These are phyloP conservation scores for Sander vitreus DNA, from an alignment of 2,113 vertebrate species.

Conservation along the genomic window DNA sequence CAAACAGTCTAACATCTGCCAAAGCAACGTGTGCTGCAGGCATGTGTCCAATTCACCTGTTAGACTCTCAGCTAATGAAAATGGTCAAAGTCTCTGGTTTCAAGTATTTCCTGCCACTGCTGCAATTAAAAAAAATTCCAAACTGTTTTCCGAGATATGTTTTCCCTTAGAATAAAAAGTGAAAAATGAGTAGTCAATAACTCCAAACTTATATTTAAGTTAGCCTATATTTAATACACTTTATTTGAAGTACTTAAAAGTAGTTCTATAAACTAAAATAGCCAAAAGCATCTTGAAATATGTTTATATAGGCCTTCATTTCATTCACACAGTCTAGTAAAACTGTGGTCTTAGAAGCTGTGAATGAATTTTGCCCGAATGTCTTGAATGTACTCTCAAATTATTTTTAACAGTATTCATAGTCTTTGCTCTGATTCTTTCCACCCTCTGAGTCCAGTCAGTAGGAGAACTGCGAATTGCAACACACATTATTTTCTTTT, in stretches of 20 bases:
- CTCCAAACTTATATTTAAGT: background rate
- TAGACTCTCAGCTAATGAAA: slow-evolving; percentile 65
- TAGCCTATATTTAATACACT: background rate
- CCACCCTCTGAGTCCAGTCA: background rate
- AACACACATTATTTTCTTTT: slow-evolving; percentile 20
- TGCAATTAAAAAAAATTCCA: slow-evolving; percentile 50
- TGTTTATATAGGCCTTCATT: slow-evolving; percentile 37
- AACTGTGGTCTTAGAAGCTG: slow-evolving; percentile 46
- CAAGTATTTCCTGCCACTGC: slow-evolving; percentile 27
- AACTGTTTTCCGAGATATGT: slow-evolving; percentile 33
- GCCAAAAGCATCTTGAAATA: slow-evolving; percentile 45
- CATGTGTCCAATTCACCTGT: slow-evolving; percentile 75
- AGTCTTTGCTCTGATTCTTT: slow-evolving; percentile 14
- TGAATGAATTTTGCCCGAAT: slow-evolving; percentile 11
- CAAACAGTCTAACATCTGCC: slow-evolving; percentile 72
- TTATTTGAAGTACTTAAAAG: slow-evolving; percentile 10
- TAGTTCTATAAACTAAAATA: background rate
- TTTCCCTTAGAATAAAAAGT: background rate
- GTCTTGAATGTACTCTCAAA: slow-evolving; percentile 16
- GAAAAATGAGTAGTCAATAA: background rate
- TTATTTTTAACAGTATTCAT: slow-evolving; percentile 26
- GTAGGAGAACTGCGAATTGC: slow-evolving; percentile 13
- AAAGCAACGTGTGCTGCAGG: slow-evolving; percentile 60
- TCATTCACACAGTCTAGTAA: slow-evolving; percentile 44
- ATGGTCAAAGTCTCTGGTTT: slow-evolving; percentile 38